Percentiles rank a stretch among this genome's conserved stretches.
phyloP scores from a whole-genome alignment of 2,797 vertebrate species.

The Myripristis jacobus region DNA sequence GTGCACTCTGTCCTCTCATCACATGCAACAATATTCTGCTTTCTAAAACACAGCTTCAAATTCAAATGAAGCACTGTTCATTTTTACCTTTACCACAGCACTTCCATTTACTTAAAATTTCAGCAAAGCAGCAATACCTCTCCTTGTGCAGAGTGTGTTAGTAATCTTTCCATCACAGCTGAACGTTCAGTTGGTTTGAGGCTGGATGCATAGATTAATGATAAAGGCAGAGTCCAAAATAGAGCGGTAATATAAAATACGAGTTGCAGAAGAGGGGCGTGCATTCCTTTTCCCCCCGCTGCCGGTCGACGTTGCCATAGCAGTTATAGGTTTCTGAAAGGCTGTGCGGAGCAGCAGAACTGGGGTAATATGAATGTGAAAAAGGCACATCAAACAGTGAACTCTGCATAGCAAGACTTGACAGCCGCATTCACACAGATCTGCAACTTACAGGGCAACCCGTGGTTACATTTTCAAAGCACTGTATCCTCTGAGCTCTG shows the following conservation, averaged over 20 bases:
- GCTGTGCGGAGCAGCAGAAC: conserved; percentile 16
- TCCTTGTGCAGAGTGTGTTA: too few relatives aligned
- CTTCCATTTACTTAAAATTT: too few relatives aligned
- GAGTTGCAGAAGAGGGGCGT: background rate
- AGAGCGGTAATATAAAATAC: background rate
- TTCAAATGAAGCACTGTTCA: too few relatives aligned
- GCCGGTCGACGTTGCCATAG: conserved; percentile 16
- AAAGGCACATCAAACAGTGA: background rate
- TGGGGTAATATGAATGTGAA: conserved; percentile 25
- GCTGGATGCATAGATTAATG: background rate
- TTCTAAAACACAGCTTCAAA: too few relatives aligned
- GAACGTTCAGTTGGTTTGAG: background rate
- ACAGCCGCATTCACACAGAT: conserved; percentile 28
- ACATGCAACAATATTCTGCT: too few relatives aligned
- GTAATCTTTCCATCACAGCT: too few relatives aligned
- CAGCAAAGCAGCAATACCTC: too few relatives aligned
- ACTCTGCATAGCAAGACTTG: conserved; percentile 7
- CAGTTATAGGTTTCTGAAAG: conserved; percentile 15
- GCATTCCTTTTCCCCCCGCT: conserved; percentile 5
- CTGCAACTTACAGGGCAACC: background rate
- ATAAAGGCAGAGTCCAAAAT: background rate
- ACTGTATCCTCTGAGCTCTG: conserved; percentile 19
- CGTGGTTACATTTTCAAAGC: conserved; percentile 22
- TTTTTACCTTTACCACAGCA: too few relatives aligned
- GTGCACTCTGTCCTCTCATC: too few relatives aligned